These are phyloP conservation scores for Coregonus suidteri DNA, from an alignment of 2,797 vertebrate genomes.

Conservation along the genomic window DNA sequence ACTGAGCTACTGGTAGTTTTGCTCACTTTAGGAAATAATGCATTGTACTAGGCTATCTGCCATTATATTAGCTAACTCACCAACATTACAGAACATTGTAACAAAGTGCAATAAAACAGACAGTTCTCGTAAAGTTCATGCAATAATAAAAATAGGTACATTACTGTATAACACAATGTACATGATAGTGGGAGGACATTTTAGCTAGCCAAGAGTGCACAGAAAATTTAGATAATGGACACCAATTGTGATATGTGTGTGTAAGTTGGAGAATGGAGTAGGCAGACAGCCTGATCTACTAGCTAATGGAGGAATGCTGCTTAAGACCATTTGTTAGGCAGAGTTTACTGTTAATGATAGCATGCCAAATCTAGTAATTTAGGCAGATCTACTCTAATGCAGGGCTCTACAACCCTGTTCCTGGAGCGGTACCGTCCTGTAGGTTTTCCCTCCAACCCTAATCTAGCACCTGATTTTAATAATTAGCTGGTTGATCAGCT, in stretches of 20 bases:
- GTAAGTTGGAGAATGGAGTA: not conserved
- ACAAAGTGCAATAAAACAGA: not conserved
- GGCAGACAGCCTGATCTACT: not conserved
- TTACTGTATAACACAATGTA: not conserved
- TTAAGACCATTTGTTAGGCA: not conserved
- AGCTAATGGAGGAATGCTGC: not conserved
- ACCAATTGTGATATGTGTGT: not conserved
- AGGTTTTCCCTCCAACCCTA: too few relatives aligned
- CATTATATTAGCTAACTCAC: not conserved
- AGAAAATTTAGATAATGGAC: slow-evolving; percentile 25
- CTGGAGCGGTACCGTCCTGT: too few relatives aligned
- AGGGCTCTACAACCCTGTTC: too few relatives aligned
- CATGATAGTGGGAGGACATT: slow-evolving; percentile 14
- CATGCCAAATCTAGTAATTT: not conserved
- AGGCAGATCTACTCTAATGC: too few relatives aligned
- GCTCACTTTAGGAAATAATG: not conserved
- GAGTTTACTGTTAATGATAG: not conserved
- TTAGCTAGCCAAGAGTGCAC: slow-evolving; percentile 40
- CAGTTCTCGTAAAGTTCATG: not conserved
- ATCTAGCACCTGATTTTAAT: too few relatives aligned
- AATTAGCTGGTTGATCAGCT: too few relatives aligned
- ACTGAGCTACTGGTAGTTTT: not conserved
- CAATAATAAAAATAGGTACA: too few relatives aligned
- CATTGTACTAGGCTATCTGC: not conserved
- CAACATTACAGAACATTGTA: too few relatives aligned